Evolutionary conservation across 2,113 vertebrate genomes (phyloP).

Genomic region (Oreocharis arfaki): DNA sequence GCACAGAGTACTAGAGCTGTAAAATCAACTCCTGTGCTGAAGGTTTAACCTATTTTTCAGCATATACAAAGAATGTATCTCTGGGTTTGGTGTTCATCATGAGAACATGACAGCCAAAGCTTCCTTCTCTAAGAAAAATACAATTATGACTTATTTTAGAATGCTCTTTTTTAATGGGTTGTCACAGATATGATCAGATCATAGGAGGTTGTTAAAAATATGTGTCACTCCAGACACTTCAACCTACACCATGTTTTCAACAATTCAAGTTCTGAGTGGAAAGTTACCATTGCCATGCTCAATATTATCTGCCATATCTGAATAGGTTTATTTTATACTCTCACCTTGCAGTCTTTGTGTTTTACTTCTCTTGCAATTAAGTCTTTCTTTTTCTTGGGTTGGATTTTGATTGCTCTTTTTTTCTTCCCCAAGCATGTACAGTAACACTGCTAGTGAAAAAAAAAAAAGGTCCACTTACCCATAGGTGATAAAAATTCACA

Average conservation of each 20-base stretch:
- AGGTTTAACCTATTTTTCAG: background rate
- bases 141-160: background rate
- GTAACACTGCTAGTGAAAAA: background rate
- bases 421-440: background rate
- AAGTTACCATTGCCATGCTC: background rate
- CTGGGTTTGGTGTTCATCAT: background rate
- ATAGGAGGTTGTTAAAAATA: constrained; percentile 8
- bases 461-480: constrained; percentile 33
- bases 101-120: background rate
- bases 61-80: background rate
- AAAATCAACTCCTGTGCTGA: background rate
- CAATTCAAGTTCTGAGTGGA: background rate
- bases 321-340: background rate
- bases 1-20: background rate
- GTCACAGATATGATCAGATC: background rate
- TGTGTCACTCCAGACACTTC: background rate
- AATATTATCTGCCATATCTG: background rate
- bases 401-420: background rate
- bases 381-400: background rate
- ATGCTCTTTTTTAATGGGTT: background rate
- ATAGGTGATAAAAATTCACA: constrained; percentile 73
- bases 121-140: background rate
- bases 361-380: constrained; percentile 50
- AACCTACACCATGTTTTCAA: background rate
- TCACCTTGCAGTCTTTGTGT: background rate